Evolutionary conservation across 1,140 invertebrate species (phyloP).

Genomic region (Plodia interpunctella): DNA sequence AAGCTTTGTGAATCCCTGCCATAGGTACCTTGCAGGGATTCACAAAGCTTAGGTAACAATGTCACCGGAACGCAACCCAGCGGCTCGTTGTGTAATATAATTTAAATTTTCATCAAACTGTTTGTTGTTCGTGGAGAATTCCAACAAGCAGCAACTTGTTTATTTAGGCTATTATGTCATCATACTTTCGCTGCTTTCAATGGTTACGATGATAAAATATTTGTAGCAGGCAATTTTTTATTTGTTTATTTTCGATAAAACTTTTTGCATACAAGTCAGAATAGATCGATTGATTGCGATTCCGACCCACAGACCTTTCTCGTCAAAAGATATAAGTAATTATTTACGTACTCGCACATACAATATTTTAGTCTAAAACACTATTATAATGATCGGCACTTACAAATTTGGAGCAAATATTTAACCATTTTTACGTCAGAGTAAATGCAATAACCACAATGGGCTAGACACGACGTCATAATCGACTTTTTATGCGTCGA

Average conservation of each 20-base stretch:
- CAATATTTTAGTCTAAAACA: too few species aligned
- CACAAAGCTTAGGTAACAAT: neutral
- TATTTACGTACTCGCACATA: neutral
- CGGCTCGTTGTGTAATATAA: constrained; percentile 2
- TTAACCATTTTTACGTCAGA: neutral
- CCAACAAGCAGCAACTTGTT: neutral
- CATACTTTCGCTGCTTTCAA: neutral
- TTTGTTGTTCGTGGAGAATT: neutral
- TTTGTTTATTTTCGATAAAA: too few species aligned
- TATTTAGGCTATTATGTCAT: constrained; percentile 4
- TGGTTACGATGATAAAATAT: too few species aligned
- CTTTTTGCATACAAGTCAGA: too few species aligned
- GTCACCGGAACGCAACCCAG: neutral
- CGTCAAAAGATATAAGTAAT: neutral
- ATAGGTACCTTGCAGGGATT: too few species aligned
- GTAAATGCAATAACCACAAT: neutral
- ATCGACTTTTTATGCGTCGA: neutral
- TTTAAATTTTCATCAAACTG: neutral
- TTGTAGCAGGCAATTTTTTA: too few species aligned
- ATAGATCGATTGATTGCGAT: too few species aligned
- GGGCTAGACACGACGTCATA: neutral
- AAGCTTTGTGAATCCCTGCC: too few species aligned
- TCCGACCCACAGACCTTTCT: too few species aligned
- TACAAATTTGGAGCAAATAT: too few species aligned
- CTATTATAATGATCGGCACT: too few species aligned